These are phyloP conservation scores for Anhinga rufa DNA, from an alignment of 2,113 vertebrate genomes.

Conservation along the genomic window DNA sequence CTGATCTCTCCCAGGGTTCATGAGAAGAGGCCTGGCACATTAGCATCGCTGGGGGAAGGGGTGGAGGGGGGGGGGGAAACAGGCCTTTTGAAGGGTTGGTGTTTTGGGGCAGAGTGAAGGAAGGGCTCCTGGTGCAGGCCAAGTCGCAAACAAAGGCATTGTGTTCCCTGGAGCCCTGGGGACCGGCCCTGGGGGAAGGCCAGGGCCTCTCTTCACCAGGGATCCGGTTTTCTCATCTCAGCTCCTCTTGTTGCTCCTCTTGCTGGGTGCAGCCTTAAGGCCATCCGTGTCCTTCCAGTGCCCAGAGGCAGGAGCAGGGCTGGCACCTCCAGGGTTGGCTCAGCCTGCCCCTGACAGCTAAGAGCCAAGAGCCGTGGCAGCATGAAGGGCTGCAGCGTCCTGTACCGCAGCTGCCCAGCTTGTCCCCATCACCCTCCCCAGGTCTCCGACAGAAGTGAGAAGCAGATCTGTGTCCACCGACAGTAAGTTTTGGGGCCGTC, in stretches of 20 bases:
- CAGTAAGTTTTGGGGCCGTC: background rate
- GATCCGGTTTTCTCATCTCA: background rate
- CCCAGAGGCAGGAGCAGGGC: rapidly evolving
- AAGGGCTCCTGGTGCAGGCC: background rate
- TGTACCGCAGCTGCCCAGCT: background rate
- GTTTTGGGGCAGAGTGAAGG: background rate
- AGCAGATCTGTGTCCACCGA: background rate
- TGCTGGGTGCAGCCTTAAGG: background rate
- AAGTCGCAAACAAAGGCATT: slow-evolving; percentile 28
- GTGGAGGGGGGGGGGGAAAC: background rate
- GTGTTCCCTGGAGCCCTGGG: slow-evolving; percentile 3
- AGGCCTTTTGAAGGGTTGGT: background rate
- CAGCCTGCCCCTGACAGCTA: background rate
- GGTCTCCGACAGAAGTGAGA: rapidly evolving
- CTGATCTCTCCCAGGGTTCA: slow-evolving; percentile 33
- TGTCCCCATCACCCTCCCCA: background rate
- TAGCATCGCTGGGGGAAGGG: background rate
- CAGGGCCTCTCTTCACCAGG: background rate
- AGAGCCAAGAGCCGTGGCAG: background rate
- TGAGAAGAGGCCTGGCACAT: slow-evolving; percentile 37
- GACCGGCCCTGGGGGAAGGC: background rate
- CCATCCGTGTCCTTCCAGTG: rapidly evolving
- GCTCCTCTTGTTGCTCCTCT: background rate
- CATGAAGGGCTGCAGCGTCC: background rate
- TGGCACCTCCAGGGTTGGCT: background rate